Conservation (phyloP, 2,113 vertebrate species). For the Telmatochromis sp. region DNA sequence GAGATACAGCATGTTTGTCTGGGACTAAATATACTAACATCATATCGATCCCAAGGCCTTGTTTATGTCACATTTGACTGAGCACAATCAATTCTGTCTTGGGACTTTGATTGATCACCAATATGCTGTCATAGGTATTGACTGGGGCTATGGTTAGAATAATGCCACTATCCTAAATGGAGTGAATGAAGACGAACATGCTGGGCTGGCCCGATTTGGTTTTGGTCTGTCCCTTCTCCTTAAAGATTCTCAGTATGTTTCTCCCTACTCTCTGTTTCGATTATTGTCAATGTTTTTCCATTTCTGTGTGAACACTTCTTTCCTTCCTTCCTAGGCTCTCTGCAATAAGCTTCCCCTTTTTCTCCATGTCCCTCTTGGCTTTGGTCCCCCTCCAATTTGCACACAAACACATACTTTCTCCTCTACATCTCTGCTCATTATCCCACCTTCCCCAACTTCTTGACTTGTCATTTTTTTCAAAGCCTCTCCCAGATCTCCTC, state of each 20-base stretch:
- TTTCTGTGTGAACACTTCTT: neutral
- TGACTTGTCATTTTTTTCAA: constrained; percentile 57
- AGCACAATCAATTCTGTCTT: constrained; percentile 67
- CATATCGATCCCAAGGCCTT: constrained; percentile 52
- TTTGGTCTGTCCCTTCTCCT: neutral
- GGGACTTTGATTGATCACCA: constrained; percentile 72
- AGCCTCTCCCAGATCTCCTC: constrained; percentile 47
- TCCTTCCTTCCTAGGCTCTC: neutral
- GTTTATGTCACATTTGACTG: constrained; percentile 73
- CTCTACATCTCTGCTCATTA: constrained; percentile 49
- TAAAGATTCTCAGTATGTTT: neutral
- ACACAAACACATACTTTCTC: neutral
- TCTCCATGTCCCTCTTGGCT: neutral
- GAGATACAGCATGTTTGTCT: constrained; percentile 64
- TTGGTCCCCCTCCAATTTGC: neutral
- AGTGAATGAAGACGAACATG: constrained; percentile 32
- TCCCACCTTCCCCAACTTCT: constrained; percentile 50
- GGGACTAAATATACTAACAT: constrained; percentile 38
- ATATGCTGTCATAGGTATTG: constrained; percentile 61
- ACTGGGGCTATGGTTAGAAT: constrained; percentile 61
- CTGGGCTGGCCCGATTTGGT: constrained; percentile 27
- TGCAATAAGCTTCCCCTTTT: neutral
- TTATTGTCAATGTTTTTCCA: neutral
- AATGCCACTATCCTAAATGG: constrained; percentile 53
- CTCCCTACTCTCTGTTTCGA: neutral